phyloP scores from a whole-genome alignment of 2,113 vertebrate species.

The Crotalus viridis region DNA sequence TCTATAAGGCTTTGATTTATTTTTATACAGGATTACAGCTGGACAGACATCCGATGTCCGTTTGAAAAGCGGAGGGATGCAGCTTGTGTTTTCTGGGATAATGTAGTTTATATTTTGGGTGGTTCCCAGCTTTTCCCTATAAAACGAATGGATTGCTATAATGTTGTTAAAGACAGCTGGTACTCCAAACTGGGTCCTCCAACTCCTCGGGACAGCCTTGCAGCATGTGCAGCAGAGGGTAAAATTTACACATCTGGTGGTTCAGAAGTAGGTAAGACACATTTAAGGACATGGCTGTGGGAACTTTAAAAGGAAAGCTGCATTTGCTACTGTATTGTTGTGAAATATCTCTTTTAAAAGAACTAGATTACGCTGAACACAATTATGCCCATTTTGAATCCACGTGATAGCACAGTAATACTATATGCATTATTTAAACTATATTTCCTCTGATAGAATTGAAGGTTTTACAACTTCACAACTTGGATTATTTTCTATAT shows the following conservation, averaged over 20 bases:
- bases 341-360: background rate
- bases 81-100: conserved; percentile 96
- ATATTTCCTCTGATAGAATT: background rate
- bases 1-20: conserved; percentile 55
- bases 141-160: conserved; percentile 98
- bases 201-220: conserved; percentile 92
- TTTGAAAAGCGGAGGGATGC: conserved; percentile 96
- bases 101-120: conserved; percentile 97
- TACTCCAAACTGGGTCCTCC: conserved; percentile 96
- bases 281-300: background rate
- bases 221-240: conserved; percentile 91
- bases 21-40: conserved; percentile 87
- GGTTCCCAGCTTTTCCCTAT: conserved; percentile 98
- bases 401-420: background rate
- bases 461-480: background rate
- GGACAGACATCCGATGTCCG: conserved; percentile 96
- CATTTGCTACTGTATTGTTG: background rate
- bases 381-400: background rate
- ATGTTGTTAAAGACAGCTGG: conserved; percentile 98
- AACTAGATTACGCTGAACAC: background rate
- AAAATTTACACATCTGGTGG: conserved; percentile 98
- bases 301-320: background rate
- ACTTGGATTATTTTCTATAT: background rate
- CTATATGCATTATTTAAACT: background rate
- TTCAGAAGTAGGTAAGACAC: conserved; percentile 92